Evolutionary conservation across 2,797 vertebrate species (phyloP).

Genomic region (Bradypus variegatus): DNA sequence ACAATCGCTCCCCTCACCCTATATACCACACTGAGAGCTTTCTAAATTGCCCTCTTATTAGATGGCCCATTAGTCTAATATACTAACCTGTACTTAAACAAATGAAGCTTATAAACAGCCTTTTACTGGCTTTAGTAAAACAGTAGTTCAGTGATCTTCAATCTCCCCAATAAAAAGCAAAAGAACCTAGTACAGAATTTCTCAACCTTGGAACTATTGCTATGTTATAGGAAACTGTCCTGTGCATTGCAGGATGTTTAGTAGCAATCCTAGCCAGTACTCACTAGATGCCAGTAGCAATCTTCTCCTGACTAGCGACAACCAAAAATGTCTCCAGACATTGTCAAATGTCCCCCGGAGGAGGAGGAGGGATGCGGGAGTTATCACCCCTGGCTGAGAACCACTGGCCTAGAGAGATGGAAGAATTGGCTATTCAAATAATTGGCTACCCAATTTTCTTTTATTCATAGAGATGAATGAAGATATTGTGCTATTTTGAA

Average conservation of each 20-base stretch:
- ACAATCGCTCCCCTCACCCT: no score
- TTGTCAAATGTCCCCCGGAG: background rate
- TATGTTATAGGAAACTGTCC: background rate
- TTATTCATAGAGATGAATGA: background rate
- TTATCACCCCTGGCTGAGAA: background rate
- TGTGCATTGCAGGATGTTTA: background rate
- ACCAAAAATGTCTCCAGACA: background rate
- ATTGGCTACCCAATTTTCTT: background rate
- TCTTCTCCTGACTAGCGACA: background rate
- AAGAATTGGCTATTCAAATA: background rate
- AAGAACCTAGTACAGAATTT: background rate
- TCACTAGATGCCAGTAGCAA: background rate
- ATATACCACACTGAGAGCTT: no score
- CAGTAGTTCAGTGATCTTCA: background rate
- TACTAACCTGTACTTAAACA: background rate
- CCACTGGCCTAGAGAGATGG: background rate
- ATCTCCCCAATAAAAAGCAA: background rate
- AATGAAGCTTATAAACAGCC: background rate
- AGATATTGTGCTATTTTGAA: background rate
- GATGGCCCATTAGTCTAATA: background rate
- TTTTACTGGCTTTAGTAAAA: background rate
- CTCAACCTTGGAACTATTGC: background rate
- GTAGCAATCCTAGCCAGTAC: background rate
- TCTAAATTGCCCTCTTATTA: background rate
- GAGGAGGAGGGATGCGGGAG: background rate